These are phyloP conservation scores for Hydractinia symbiolongicarpus DNA, from an alignment of 30 jellyfish, hydroid and myxozoan species.

Conservation along the genomic window DNA sequence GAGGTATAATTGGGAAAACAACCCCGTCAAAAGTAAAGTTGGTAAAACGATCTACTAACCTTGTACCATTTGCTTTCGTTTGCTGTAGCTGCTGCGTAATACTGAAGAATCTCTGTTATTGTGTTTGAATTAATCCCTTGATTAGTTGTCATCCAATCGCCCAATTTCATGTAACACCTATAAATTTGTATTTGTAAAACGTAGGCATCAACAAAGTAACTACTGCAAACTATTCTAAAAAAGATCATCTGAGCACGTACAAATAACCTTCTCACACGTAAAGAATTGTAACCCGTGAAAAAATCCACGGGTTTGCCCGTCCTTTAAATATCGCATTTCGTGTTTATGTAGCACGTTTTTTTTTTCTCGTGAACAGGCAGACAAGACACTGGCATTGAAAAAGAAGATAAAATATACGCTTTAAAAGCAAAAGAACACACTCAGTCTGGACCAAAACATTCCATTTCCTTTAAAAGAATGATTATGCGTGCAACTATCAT, in stretches of 20 bases:
- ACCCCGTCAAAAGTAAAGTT: neutral
- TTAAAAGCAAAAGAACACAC: too few species aligned
- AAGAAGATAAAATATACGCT: too few species aligned
- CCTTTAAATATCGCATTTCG: too few species aligned
- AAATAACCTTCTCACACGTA: neutral
- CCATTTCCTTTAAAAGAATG: too few species aligned
- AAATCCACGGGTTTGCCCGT: too few species aligned
- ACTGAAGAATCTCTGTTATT: conserved; percentile 65
- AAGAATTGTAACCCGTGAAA: too few species aligned
- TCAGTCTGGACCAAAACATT: too few species aligned
- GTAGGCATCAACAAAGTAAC: neutral
- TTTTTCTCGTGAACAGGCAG: too few species aligned
- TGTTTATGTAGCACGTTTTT: too few species aligned
- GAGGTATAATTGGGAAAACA: too few species aligned
- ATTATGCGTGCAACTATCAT: too few species aligned
- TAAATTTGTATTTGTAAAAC: neutral
- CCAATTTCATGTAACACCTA: conserved; percentile 81
- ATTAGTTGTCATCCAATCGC: conserved; percentile 84
- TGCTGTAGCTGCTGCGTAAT: conserved; percentile 85
- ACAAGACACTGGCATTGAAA: neutral
- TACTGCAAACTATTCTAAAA: neutral
- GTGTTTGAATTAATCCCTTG: conserved; percentile 82
- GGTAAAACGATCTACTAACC: conserved; percentile 28
- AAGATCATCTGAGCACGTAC: neutral
- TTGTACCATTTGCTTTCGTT: conserved; percentile 82